Percentiles rank a stretch among this genome's conserved stretches.
Evolutionary conservation across 1,140 invertebrate species (phyloP).

Genomic region (Drosophila novamexicana): DNA sequence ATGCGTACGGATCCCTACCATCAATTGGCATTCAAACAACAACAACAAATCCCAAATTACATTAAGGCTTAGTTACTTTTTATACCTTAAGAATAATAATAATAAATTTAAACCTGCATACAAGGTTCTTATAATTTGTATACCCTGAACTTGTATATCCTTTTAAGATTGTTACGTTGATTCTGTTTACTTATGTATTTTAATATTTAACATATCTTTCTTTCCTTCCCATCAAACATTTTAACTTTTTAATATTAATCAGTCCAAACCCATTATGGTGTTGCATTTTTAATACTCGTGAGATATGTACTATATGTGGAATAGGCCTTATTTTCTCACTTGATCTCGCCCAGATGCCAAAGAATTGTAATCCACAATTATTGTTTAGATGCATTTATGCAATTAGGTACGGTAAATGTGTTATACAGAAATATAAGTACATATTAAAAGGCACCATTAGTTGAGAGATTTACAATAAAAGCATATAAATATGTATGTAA

Average conservation of each 20-base stretch:
- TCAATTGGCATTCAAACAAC: too few species aligned
- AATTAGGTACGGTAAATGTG: conserved; percentile 33
- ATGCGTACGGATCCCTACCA: too few species aligned
- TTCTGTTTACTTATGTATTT: not conserved
- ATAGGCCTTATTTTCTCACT: too few species aligned
- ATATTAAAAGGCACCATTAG: conserved; percentile 45
- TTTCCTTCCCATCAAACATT: not conserved
- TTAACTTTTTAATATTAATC: not conserved
- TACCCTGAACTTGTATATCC: too few species aligned
- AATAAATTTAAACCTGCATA: too few species aligned
- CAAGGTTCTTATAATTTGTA: too few species aligned
- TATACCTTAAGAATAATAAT: too few species aligned
- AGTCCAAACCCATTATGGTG: not conserved
- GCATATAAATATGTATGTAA: conserved; percentile 28
- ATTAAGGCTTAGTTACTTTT: too few species aligned
- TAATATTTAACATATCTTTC: not conserved
- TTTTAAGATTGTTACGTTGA: too few species aligned
- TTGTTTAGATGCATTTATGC: conserved; percentile 11
- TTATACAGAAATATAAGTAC: conserved; percentile 32
- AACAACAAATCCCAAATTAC: too few species aligned
- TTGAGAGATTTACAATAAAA: conserved; percentile 48
- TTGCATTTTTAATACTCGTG: not conserved
- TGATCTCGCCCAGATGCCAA: not conserved
- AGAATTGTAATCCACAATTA: not conserved
- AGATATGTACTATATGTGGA: too few species aligned